These are phyloP conservation scores for Tokudaia muenninki DNA, from an alignment of 2,797 vertebrate species.

Conservation along the genomic window DNA sequence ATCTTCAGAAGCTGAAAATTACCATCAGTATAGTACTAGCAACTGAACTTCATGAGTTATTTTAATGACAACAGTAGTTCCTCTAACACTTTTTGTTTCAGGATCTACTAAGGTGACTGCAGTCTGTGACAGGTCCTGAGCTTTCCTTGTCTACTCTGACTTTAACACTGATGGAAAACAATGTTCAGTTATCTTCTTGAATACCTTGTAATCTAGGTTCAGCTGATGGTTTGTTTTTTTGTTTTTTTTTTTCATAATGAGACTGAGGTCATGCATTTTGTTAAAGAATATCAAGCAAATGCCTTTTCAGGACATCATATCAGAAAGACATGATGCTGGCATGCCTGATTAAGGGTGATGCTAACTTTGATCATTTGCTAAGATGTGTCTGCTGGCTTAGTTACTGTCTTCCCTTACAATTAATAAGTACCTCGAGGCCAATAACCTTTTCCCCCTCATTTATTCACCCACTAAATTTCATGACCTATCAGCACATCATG, in stretches of 20 bases:
- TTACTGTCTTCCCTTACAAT: conserved; percentile 34
- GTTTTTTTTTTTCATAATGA: conserved; percentile 19
- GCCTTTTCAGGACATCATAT: background rate
- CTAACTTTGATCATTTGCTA: conserved; percentile 12
- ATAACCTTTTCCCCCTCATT: conserved; percentile 45
- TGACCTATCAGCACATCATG: background rate
- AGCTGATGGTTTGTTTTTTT: background rate
- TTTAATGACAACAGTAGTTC: conserved; percentile 35
- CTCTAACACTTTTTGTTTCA: background rate
- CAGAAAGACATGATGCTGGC: background rate
- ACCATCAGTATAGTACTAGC: background rate
- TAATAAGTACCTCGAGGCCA: conserved; percentile 28
- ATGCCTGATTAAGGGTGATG: background rate
- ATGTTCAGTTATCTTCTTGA: conserved; percentile 11
- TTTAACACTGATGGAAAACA: conserved; percentile 44
- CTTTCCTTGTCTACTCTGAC: conserved; percentile 38
- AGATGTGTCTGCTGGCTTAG: background rate
- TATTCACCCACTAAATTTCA: conserved; percentile 41
- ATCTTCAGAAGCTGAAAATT: conserved; percentile 50
- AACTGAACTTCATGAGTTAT: conserved; percentile 24
- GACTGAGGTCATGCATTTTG: background rate
- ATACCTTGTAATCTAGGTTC: conserved; percentile 29
- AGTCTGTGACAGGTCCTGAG: background rate
- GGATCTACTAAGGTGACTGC: conserved; percentile 16
- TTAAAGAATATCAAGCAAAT: conserved; percentile 8